Percentiles rank a stretch among this genome's conserved stretches.
These are phyloP conservation scores for Dendroctonus ponderosae DNA, from an alignment of 1,140 invertebrate species.

Conservation along the genomic window DNA sequence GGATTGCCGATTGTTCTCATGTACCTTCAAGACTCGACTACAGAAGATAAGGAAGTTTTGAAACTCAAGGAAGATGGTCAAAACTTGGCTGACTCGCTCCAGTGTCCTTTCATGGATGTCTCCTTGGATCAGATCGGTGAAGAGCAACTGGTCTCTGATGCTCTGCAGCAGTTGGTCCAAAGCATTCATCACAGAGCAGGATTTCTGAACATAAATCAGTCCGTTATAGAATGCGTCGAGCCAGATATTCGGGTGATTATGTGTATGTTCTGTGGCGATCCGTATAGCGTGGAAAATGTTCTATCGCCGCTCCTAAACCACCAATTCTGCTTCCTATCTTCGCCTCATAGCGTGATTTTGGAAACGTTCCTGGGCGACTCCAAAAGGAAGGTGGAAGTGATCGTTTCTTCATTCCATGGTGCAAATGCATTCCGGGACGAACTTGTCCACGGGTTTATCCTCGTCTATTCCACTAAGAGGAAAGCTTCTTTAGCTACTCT, in stretches of 20 bases:
- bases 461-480: slow-evolving; percentile 93
- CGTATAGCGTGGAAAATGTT: slow-evolving; percentile 87
- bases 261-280: slow-evolving; percentile 97
- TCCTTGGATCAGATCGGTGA: slow-evolving; percentile 65
- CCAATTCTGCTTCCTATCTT: slow-evolving; percentile 82
- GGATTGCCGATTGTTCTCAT: slow-evolving; percentile 88
- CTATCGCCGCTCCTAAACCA: slow-evolving; percentile 84
- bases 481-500: slow-evolving; percentile 92
- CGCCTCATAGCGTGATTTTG: slow-evolving; percentile 83
- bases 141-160: slow-evolving; percentile 67
- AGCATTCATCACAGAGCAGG: slow-evolving; percentile 71
- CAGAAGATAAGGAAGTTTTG: slow-evolving; percentile 79
- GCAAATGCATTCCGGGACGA: slow-evolving; percentile 90
- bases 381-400: slow-evolving; percentile 87
- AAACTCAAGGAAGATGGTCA: slow-evolving; percentile 86
- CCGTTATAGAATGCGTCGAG: slow-evolving; percentile 75
- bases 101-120: slow-evolving; percentile 85
- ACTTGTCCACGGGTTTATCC: slow-evolving; percentile 92
- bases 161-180: slow-evolving; percentile 71
- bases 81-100: slow-evolving; percentile 82
- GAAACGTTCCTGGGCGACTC: slow-evolving; percentile 89
- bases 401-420: slow-evolving; percentile 93
- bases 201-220: slow-evolving; percentile 70
- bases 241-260: slow-evolving; percentile 89
- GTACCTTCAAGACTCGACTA: slow-evolving; percentile 80